Conservation (phyloP, 2,113 vertebrate genomes). For the Engystomops pustulosus region DNA sequence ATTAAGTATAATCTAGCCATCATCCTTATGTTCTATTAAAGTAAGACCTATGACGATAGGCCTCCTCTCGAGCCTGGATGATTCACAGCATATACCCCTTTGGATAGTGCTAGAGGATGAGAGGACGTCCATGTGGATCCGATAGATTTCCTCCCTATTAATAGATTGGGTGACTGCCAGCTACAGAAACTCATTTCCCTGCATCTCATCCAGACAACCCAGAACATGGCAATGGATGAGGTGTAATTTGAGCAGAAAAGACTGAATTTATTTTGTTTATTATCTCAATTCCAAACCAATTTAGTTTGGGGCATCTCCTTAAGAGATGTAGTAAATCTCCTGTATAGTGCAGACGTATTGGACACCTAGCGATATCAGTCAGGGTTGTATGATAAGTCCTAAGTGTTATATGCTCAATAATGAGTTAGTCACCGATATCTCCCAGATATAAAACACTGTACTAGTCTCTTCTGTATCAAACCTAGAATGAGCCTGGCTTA, state of each 20-base stretch:
- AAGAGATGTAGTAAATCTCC: neutral
- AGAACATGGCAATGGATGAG: neutral
- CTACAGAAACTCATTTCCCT: neutral
- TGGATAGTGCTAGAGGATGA: neutral
- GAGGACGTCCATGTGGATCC: neutral
- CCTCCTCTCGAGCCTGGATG: neutral
- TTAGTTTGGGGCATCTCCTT: neutral
- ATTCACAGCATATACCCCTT: neutral
- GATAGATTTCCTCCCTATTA: neutral
- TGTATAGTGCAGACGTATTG: neutral
- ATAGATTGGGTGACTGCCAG: constrained; percentile 5
- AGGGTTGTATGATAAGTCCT: neutral
- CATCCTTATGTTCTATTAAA: neutral
- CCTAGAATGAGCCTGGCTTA: neutral
- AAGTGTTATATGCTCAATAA: neutral
- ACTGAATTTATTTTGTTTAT: neutral
- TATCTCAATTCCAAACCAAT: neutral
- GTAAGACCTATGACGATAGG: neutral
- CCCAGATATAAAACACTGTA: neutral
- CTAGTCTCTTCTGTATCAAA: neutral
- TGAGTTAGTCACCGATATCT: neutral
- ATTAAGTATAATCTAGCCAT: neutral
- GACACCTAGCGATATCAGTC: neutral
- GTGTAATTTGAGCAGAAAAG: neutral
- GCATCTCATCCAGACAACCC: neutral